Evolutionary conservation across 1,140 invertebrate genomes (phyloP).

Genomic region (Propsilocerus akamusi): DNA sequence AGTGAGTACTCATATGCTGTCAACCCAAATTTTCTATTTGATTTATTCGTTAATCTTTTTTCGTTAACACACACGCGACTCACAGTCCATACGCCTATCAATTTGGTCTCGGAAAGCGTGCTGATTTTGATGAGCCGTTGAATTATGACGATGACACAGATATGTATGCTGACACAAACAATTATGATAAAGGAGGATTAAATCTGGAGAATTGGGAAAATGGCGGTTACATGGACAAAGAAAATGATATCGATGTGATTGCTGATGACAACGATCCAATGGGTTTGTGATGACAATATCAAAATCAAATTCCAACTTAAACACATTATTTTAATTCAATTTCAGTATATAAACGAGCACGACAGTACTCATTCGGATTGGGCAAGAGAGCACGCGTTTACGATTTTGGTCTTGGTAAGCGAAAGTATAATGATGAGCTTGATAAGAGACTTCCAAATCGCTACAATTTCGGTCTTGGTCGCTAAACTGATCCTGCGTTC

Average conservation of each 20-base stretch:
- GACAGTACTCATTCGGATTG: constrained; percentile 21
- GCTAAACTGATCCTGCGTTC: too few relatives aligned
- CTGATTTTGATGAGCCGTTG: background rate
- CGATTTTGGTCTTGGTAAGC: constrained; percentile 2
- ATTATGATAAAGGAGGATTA: background rate
- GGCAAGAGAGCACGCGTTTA: constrained; percentile 14
- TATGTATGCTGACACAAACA: background rate
- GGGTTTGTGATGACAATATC: background rate
- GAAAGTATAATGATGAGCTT: background rate
- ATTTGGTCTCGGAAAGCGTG: background rate
- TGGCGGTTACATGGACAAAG: background rate
- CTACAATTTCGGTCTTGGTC: background rate
- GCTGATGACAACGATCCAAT: background rate
- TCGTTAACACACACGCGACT: too few relatives aligned
- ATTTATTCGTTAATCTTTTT: background rate
- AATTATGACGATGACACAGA: background rate
- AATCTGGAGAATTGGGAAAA: background rate
- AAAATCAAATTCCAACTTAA: background rate
- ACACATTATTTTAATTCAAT: background rate
- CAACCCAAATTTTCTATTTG: background rate
- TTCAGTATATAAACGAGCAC: background rate
- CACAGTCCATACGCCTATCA: background rate
- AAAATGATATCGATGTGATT: background rate
- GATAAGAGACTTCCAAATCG: background rate
- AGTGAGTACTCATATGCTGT: background rate